Evolutionary conservation across 1,140 invertebrate genomes (phyloP).

Genomic region (Drosophila melanogaster): DNA sequence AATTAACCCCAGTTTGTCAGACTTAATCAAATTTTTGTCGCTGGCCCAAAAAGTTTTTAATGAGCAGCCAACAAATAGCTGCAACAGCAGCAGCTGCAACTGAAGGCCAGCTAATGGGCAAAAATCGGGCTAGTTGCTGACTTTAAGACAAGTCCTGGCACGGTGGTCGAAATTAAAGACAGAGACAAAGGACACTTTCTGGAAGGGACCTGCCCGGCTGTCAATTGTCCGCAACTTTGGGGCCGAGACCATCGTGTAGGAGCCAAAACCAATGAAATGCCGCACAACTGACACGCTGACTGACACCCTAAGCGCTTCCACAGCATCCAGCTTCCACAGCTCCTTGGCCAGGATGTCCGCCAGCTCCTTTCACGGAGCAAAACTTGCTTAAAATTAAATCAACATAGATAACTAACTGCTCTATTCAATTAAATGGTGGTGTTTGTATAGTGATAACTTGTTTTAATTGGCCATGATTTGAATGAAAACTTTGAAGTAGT

Average conservation of each 20-base stretch:
- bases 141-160: slow-evolving; percentile 17
- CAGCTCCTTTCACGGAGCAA: neutral
- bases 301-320: slow-evolving; percentile 56
- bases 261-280: slow-evolving; percentile 52
- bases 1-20: slow-evolving; percentile 42
- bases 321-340: slow-evolving; percentile 15
- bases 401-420: no score
- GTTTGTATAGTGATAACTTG: no score
- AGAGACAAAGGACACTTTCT: slow-evolving; percentile 29
- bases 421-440: no score
- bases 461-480: no score
- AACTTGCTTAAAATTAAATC: neutral
- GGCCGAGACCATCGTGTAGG: slow-evolving; percentile 16
- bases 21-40: slow-evolving; percentile 60
- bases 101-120: slow-evolving; percentile 37
- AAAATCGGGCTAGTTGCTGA: neutral
- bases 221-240: slow-evolving; percentile 48
- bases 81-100: slow-evolving; percentile 33
- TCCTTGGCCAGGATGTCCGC: slow-evolving; percentile 14
- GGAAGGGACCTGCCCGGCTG: slow-evolving; percentile 13
- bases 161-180: slow-evolving; percentile 26
- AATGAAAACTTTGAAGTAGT: no score
- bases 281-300: slow-evolving; percentile 63
- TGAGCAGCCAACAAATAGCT: slow-evolving; percentile 40
- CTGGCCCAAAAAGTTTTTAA: slow-evolving; percentile 62